Base-by-base conservation (phyloP, 1,140 invertebrate genomes). In the Meteorus sp. region DNA sequence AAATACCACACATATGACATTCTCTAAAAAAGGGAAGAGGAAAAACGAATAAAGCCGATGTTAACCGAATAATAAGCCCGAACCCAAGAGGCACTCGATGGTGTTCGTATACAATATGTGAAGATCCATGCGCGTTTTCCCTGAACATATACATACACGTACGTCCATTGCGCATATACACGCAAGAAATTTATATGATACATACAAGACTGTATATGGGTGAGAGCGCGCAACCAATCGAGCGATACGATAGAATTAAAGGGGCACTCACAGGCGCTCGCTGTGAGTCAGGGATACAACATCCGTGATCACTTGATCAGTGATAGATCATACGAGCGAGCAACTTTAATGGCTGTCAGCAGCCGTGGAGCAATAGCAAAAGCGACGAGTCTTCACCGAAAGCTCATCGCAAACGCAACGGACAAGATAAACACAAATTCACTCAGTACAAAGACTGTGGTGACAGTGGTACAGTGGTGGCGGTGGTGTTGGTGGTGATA, bases 331-430 rank as follows among this genome's bases (percentile, higher is more conserved):
- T 20, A 58, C 41, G 31, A 23, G 23, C n/a, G 52, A n/a, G 17
- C 15, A 41, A 55, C 45, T 53, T 60, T 60, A 60, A 60, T 60
- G 59, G 59, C 59, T 60, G 52, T 54, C 59, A 60, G 43, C 59
- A 60, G 43, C 29, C 29, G 52, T 55, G 29, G 33, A 13, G 11
- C 6, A 9, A 55, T 55, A 43, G 11, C 6, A 9, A 55, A 48
- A 43, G 29, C 44, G 13, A 47, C 57, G 52, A 48, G 47, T 57
- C 31, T 48, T 52, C 9, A 52, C 22, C 29, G 50, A 33, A 29
- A 33, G 22, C 2, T 35, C 11, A 52, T 37, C 33, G 50, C 31
- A 19, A 52, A n/a, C n/a, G n/a, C n/a, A n/a, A n/a, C n/a, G n/a
- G n/a, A n/a, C n/a, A n/a, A n/a, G n/a, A n/a, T n/a, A n/a, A n/a